Base-by-base conservation (phyloP, 2,888 invertebrate species). In the Drosophila kanekoi region DNA sequence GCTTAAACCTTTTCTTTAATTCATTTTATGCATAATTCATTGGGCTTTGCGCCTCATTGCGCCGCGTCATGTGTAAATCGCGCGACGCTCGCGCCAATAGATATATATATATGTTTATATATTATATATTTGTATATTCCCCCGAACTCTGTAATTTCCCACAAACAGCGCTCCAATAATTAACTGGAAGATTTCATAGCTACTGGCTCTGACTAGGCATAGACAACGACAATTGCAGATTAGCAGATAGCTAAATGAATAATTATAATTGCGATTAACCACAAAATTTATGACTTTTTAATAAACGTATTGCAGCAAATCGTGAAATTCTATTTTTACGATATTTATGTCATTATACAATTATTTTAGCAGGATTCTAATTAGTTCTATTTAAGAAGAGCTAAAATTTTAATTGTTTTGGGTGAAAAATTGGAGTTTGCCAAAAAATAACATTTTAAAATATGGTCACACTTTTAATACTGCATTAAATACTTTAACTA, bases 61-160 rank as follows among this genome's bases (percentile, higher is more conserved):
- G 38, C 6, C 45, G 53, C 45, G 60, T 70, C 81, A 77, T 74
- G 79, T 77, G 70, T 56, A 65, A 71, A 67, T 79, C 74, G 77
- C 62, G 78, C 56, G 72, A 83, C 63, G 67, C 64, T 73, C 54
- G 68, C 67, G 70, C 33, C 20, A 43, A 54, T 32, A 40, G 18
- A 10, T 38, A 28, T 32, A 8, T 54, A 5, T 33, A 33, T 13
- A 28, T 32, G 13, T 43, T 33, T 33, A 37, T 32, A 11, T 28
- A 28, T 5, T 43, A 43, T 48, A 10, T 59, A 40, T 43, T 63
- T 56, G 52, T 63, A 58, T 54, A 62, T 72, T 69, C 57, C 52
- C 56, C 43, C 49, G 49, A 68, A 64, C 53, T 45, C 56, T 52
- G 81, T 72, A 49, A 44, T 72, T 82, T 82, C 85, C 85, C 82